phyloP scores from a whole-genome alignment of 2,113 vertebrate species.

The Amblyornis subalaris region DNA sequence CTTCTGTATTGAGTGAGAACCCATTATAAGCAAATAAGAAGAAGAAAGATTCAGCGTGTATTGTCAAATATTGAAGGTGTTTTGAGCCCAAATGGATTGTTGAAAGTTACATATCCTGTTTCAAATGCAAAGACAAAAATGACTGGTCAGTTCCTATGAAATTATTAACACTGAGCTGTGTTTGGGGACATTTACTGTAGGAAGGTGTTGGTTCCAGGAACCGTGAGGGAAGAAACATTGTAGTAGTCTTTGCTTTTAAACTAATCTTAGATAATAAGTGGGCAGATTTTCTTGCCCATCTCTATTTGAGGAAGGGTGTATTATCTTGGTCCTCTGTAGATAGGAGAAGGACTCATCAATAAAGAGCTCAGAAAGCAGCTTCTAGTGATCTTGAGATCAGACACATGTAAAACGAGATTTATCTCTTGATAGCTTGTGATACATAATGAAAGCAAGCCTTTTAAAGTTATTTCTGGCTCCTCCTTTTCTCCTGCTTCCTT shows the following conservation, averaged over 20 bases:
- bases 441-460: not conserved
- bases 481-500: not conserved
- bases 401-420: not conserved
- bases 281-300: not conserved
- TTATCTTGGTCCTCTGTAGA: not conserved
- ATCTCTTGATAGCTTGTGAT: not conserved
- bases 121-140: not conserved
- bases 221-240: not conserved
- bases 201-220: not conserved
- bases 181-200: not conserved
- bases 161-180: not conserved
- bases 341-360: not conserved
- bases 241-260: not conserved
- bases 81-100: not conserved
- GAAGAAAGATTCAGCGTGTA: not conserved
- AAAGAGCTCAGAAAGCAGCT: not conserved
- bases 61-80: not conserved
- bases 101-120: not conserved
- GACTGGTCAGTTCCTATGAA: not conserved
- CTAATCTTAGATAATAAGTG: not conserved
- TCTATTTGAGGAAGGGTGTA: not conserved
- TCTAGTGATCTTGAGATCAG: not conserved
- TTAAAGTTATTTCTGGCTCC: not conserved
- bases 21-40: not conserved
- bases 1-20: not conserved